phyloP scores from a whole-genome alignment of 1,140 invertebrate genomes.

The Cardiocondyla obscurior region DNA sequence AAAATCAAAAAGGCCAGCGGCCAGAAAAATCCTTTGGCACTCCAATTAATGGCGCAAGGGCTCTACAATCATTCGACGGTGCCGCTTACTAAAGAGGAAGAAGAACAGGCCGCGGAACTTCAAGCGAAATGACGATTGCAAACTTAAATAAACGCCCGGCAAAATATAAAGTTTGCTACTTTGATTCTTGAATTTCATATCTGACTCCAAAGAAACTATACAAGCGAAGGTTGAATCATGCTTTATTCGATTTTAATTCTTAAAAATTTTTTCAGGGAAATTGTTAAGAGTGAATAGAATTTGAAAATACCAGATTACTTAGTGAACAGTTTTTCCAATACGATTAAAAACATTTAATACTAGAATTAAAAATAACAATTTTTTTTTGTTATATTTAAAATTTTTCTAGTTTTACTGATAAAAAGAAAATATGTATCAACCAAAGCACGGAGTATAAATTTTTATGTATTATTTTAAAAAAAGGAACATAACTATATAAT shows the following conservation, averaged over 20 bases:
- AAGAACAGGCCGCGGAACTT: conserved; percentile 86
- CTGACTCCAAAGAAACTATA: not conserved
- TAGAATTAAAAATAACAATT: not conserved
- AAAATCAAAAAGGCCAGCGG: conserved; percentile 98
- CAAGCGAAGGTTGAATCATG: not conserved
- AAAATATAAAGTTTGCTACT: conserved; percentile 11
- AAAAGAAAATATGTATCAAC: no score
- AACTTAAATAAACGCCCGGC: not conserved
- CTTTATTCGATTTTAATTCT: not conserved
- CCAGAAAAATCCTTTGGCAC: conserved; percentile 93
- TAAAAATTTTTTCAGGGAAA: not conserved
- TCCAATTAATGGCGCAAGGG: conserved; percentile 97
- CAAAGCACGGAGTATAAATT: conserved; percentile 29
- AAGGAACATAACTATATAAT: not conserved
- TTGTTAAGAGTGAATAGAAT: not conserved
- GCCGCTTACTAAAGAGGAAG: conserved; percentile 92
- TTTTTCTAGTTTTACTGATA: no score
- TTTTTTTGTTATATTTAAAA: no score
- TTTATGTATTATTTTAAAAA: conserved; percentile 9
- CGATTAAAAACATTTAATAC: not conserved
- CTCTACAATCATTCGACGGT: conserved; percentile 96
- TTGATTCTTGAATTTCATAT: conserved; percentile 15
- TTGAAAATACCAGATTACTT: not conserved
- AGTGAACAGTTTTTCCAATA: not conserved
- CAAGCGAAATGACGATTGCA: conserved; percentile 80